Evolutionary conservation across 2,797 vertebrate species (phyloP).

Genomic region (Sebastes hubbsi): DNA sequence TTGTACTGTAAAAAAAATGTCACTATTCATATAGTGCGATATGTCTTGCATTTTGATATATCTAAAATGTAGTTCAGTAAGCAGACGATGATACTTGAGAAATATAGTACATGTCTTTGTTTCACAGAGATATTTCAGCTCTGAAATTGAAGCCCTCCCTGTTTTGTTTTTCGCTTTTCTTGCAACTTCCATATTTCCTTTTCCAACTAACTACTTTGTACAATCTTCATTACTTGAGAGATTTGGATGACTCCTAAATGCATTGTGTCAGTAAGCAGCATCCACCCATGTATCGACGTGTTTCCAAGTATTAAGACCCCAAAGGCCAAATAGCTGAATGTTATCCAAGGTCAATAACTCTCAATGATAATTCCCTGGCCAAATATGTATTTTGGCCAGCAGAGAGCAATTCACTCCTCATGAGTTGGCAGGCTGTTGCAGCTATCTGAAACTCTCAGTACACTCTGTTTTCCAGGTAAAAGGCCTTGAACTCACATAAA

Average conservation of each 20-base stretch:
- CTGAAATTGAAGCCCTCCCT: neutral
- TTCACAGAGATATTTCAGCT: neutral
- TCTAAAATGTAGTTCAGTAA: neutral
- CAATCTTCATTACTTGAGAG: neutral
- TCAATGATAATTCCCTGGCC: conserved; percentile 57
- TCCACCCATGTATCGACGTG: conserved; percentile 20
- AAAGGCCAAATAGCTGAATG: conserved; percentile 39
- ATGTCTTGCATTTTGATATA: neutral
- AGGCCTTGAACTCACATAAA: conserved; percentile 27
- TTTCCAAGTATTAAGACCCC: conserved; percentile 51
- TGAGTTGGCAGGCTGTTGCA: conserved; percentile 51
- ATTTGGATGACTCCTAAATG: conserved; percentile 30
- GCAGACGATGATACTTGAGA: neutral
- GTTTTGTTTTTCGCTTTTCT: neutral
- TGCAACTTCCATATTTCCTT: neutral
- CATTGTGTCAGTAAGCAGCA: conserved; percentile 32
- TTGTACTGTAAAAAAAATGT: neutral
- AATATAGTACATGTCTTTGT: neutral
- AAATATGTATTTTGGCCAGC: conserved; percentile 66
- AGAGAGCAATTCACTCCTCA: conserved; percentile 38
- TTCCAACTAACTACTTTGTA: neutral
- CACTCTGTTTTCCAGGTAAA: conserved; percentile 38
- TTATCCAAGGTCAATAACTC: conserved; percentile 69
- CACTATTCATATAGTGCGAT: neutral
- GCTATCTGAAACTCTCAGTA: conserved; percentile 29